Evolutionary conservation across 2,888 invertebrate genomes (phyloP), one percentile per base, ranked within the genome.

Genomic region (Hedychridium roseum): DNA sequence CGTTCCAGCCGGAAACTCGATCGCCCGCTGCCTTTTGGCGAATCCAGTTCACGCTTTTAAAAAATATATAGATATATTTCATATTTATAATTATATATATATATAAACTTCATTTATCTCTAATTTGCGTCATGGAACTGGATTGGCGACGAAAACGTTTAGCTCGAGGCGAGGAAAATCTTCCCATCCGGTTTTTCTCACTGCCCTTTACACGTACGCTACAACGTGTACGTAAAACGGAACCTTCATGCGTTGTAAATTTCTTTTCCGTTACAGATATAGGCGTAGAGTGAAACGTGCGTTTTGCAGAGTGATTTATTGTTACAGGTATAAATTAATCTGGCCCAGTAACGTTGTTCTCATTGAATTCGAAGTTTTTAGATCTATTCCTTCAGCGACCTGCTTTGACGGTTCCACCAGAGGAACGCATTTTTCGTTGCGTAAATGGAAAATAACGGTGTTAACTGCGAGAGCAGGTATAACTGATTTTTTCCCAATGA

Each of bases 31-130:
- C 57, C 45, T 41, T 47, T 47, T 45, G 64, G 61, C 64, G 59
- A 70, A 67, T 69, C 66, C 65, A 68, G 66, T 68, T 66, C 64
- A 57, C 69, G 60, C 61, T 63, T 62, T 64, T 63, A 65, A 68
- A 71, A 66, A 72, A 40, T 60, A 45, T 50, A 34, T 34, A 23
- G 38, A 14, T 52, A 45, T 54, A 42, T 45, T 17, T 38, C 57
- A 52, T 61, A 43, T 62, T 50, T 57, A 48, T 68, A 55, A 66
- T 57, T 62, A 60, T 60, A 62, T 66, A 62, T 64, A 64, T 64
- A 64, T 55, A 57, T 57, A 2, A 12, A 9, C 47, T 61, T 51
- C 50, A 52, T 54, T 57, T 55, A 56, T 40, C 27, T 51, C 53
- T 63, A 70, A 64, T 62, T 60, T 44, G 63, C 62, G 61, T 63